A percentile compares a stretch with the other conserved stretches of the same genome.
These are phyloP conservation scores for Dichetophora obliterata DNA, from an alignment of 2,888 invertebrate species.

Conservation along the genomic window DNA sequence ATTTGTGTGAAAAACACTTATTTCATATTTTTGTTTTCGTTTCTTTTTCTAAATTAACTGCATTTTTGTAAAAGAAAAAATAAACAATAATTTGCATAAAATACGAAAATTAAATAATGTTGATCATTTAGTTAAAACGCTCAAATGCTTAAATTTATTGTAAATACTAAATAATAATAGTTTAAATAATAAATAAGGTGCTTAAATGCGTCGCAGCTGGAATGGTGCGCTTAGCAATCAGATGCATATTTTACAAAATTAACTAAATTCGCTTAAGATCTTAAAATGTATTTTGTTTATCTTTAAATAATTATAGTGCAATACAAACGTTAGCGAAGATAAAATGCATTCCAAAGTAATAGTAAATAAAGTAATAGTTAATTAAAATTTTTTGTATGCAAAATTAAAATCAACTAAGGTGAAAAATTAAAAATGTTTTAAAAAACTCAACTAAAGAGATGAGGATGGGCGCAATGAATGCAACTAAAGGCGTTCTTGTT, in stretches of 20 bases:
- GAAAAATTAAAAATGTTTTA: not conserved
- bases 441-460: conserved; percentile 7
- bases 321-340: not conserved
- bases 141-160: conserved; percentile 23
- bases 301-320: not conserved
- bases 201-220: conserved; percentile 24
- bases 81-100: conserved; percentile 1
- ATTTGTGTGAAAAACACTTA: not conserved
- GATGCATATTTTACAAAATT: conserved; percentile 39
- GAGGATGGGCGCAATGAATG: not conserved
- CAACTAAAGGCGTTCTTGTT: conserved; percentile 22
- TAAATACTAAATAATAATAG: conserved; percentile 43
- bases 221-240: conserved; percentile 26
- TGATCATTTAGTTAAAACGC: not conserved
- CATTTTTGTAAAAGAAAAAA: not conserved
- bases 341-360: not conserved
- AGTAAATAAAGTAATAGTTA: conserved; percentile 6
- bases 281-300: conserved; percentile 20
- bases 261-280: conserved; percentile 43
- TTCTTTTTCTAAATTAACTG: not conserved
- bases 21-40: not conserved
- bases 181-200: conserved; percentile 35
- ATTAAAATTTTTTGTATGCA: not conserved
- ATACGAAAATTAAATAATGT: not conserved
- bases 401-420: not conserved